phyloP scores from a whole-genome alignment of 2,797 vertebrate species.

The Cygnus olor region DNA sequence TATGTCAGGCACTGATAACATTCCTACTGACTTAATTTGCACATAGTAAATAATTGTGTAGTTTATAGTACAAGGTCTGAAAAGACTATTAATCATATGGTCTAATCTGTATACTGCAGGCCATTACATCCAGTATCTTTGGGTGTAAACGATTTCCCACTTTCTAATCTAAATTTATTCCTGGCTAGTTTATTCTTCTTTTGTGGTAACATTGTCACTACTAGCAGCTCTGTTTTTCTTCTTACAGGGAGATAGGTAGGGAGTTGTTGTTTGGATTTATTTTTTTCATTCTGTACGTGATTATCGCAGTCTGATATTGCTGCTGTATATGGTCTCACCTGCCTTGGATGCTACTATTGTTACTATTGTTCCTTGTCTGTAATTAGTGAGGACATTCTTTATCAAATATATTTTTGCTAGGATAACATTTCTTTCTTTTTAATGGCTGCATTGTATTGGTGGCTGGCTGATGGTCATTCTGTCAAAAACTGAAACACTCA shows the following conservation, averaged over 20 bases:
- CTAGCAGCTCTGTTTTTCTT: background rate
- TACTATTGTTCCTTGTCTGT: background rate
- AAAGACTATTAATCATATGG: accelerated
- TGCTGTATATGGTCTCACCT: background rate
- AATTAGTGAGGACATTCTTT: background rate
- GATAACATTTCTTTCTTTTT: background rate
- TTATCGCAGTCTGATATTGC: background rate
- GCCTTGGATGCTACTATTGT: background rate
- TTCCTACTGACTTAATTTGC: background rate
- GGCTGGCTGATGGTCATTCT: background rate
- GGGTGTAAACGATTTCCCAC: background rate
- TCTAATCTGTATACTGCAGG: background rate
- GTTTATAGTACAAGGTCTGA: background rate
- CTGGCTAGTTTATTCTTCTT: background rate
- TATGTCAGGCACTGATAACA: background rate
- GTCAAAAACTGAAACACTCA: background rate
- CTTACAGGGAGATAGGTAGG: background rate
- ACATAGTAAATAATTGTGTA: background rate
- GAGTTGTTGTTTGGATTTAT: background rate
- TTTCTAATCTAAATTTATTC: background rate
- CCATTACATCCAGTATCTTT: background rate
- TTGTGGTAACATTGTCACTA: background rate
- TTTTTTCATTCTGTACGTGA: background rate
- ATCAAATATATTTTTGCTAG: background rate
- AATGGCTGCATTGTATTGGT: background rate